Conservation (phyloP, 2,113 vertebrate species). For the Rhagologus leucostigma region DNA sequence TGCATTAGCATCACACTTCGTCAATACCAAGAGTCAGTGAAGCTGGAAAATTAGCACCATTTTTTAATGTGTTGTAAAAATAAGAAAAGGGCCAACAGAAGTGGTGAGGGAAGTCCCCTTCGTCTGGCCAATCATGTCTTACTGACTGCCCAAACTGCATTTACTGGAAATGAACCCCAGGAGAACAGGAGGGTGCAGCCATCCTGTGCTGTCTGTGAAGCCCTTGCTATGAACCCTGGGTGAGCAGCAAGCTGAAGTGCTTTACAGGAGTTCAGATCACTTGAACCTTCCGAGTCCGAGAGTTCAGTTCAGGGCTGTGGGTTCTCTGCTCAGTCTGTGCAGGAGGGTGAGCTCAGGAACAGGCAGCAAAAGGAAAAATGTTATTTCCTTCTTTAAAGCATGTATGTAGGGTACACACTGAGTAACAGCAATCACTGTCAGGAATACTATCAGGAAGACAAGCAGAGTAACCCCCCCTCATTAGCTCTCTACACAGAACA, state of each 20-base stretch:
- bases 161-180: not conserved
- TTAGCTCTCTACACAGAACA: not conserved
- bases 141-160: not conserved
- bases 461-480: not conserved
- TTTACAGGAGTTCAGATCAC: not conserved
- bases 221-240: fast-evolving
- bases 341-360: not conserved
- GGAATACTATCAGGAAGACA: not conserved
- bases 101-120: not conserved
- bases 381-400: not conserved
- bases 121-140: not conserved
- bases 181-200: not conserved
- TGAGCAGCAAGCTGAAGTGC: not conserved
- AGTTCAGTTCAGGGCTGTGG: not conserved
- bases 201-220: not conserved
- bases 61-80: not conserved
- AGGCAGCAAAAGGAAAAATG: not conserved
- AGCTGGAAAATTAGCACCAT: not conserved
- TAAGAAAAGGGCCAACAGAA: not conserved
- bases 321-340: not conserved
- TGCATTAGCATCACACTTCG: not conserved
- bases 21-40: not conserved
- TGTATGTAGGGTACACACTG: not conserved
- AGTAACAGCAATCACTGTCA: not conserved
- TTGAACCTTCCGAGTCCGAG: fast-evolving